Evolutionary conservation across 2,888 invertebrate genomes (phyloP).

Genomic region (Lamellibrachia columna): DNA sequence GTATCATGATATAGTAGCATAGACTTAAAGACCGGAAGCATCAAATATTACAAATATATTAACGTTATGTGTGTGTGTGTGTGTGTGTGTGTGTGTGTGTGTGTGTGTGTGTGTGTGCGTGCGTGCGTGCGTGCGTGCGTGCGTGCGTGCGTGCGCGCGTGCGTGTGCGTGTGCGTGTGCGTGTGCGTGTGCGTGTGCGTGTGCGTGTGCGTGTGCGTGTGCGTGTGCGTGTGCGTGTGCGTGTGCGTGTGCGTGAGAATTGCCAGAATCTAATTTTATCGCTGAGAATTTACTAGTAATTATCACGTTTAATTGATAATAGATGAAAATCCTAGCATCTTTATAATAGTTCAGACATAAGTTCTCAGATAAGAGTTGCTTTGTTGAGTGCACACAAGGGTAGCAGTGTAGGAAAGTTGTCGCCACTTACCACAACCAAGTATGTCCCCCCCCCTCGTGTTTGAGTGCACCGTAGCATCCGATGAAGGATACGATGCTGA

Average conservation of each 20-base stretch:
- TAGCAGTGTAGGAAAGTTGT: not conserved
- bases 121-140: not conserved
- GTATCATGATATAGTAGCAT: too few species aligned
- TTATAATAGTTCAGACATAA: too few species aligned
- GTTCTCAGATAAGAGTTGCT: too few species aligned
- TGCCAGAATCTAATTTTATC: not conserved
- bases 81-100: not conserved
- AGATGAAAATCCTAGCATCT: too few species aligned
- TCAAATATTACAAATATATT: too few species aligned
- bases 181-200: not conserved
- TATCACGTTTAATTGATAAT: too few species aligned
- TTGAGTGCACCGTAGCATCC: conserved; percentile 72
- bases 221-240: not conserved
- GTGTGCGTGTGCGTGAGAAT: not conserved
- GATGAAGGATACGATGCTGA: conserved; percentile 70
- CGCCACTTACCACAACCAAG: conserved; percentile 65
- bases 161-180: not conserved
- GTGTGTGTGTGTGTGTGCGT: not conserved
- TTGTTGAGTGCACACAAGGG: too few species aligned
- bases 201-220: not conserved
- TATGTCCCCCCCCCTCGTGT: conserved; percentile 66
- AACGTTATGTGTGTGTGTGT: not conserved
- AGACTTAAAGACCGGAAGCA: too few species aligned
- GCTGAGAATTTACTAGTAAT: too few species aligned
- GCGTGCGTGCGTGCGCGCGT: not conserved